These are phyloP conservation scores for Toxotes lorentzi DNA, from an alignment of 2,797 vertebrate species.

Conservation along the genomic window DNA sequence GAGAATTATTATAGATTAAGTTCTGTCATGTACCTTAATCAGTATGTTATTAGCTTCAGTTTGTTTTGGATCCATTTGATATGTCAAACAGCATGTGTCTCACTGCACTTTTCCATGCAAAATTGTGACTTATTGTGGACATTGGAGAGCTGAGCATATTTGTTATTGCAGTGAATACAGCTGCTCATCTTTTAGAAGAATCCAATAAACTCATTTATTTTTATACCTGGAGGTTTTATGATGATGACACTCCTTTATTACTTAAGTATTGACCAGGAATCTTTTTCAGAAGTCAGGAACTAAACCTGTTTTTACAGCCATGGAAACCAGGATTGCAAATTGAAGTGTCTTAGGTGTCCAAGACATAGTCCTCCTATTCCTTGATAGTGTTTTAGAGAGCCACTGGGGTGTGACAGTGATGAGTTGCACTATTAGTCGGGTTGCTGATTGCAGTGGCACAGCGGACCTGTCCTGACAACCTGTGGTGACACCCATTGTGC, in stretches of 20 bases:
- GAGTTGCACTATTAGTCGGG: slow-evolving; percentile 73
- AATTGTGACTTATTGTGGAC: background rate
- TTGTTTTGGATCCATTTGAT: background rate
- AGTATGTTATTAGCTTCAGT: background rate
- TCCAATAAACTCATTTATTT: background rate
- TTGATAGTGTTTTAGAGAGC: background rate
- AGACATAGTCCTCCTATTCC: background rate
- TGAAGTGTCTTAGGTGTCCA: background rate
- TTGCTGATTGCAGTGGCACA: slow-evolving; percentile 71
- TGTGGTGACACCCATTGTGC: slow-evolving; percentile 70
- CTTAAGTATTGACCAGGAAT: background rate
- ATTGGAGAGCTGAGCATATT: background rate
- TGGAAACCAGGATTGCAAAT: background rate
- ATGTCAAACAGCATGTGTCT: background rate
- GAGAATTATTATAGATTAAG: too few species aligned
- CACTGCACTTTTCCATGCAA: background rate
- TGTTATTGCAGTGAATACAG: background rate
- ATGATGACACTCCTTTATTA: background rate
- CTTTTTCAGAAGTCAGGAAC: background rate
- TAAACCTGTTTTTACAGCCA: background rate
- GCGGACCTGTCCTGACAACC: slow-evolving; percentile 60
- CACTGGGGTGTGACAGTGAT: slow-evolving; percentile 59
- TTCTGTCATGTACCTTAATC: too few species aligned
- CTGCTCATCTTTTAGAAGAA: background rate
- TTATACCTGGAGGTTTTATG: background rate